Conservation (phyloP, 2,888 invertebrate species). For the Leptopterna dolabrata region DNA sequence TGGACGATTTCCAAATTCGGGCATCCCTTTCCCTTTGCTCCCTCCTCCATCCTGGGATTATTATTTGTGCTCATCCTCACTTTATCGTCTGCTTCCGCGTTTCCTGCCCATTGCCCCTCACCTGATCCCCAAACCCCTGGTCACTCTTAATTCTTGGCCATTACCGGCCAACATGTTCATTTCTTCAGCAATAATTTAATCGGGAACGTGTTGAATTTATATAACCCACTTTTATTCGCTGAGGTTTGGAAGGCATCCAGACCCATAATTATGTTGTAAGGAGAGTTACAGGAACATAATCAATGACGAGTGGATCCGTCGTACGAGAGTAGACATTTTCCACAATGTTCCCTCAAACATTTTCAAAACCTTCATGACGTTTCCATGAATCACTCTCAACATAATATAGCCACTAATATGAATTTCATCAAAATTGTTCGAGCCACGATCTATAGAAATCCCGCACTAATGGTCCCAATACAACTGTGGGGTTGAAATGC, state of each 20-base stretch:
- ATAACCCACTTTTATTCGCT: not conserved
- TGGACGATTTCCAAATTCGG: slow-evolving; percentile 17
- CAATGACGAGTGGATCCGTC: no score
- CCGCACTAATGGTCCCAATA: no score
- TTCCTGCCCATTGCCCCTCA: not conserved
- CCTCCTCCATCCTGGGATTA: slow-evolving; percentile 1
- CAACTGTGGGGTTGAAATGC: no score
- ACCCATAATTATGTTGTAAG: not conserved
- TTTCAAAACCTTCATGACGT: no score
- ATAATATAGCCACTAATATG: no score
- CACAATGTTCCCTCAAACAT: no score
- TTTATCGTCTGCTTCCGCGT: not conserved
- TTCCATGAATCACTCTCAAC: no score
- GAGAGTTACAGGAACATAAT: no score
- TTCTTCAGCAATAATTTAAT: not conserved
- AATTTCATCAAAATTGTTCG: no score
- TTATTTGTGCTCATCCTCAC: slow-evolving; percentile 26
- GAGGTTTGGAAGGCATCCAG: not conserved
- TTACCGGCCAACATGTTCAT: not conserved
- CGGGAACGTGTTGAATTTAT: not conserved
- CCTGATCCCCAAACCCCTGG: no score
- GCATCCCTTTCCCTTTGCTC: not conserved
- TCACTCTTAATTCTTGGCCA: slow-evolving; percentile 9
- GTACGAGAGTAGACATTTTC: no score
- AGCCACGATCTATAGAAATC: no score